Evolutionary conservation across 2,797 vertebrate species (phyloP), one percentile per base, ranked within the genome.

Genomic region (Ciconia nigra): DNA sequence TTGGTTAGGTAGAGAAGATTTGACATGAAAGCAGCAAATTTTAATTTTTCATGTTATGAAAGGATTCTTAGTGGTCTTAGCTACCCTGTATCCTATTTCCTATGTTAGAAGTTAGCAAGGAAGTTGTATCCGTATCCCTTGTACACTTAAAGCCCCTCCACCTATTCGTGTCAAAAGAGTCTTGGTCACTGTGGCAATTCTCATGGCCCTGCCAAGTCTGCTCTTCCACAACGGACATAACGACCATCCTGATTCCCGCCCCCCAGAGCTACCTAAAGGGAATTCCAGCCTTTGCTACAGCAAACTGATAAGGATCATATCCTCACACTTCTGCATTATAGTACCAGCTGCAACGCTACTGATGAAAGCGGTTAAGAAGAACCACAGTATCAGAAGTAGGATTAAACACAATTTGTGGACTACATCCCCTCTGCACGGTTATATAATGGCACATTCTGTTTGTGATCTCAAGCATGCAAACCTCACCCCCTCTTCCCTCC

Each of bases 381-480:
- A 71, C 21, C 35, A 82, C 31, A 46, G 55, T 55, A 67, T 59
- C 63, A 90, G 49, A 79, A 83, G 17, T 1, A 42, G 41, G 71
- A 92, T 87, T 85, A 92, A 95, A 74, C 42, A 57, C 18, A 66
- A 63, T 67, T 73, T 85, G 63, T 19, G 15, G 62, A 82, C 39
- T 47, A 46, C 20, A 72, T n/a, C 80, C 66, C 67, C 46, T 65
- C 67, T 33, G 78, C 31, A 24, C 7, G 4, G 55, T 96, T 95
- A 93, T 15, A 29, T 77, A 97, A 90, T 2, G 42, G 63, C 49
- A 59, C 19, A 61, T 95, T 95, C 74, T 87, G 57, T 78, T 47
- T 93, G 90, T 74, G 84, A 93, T 54, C 33, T 83, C 78, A 4
- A 92, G 88, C 90, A 33, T 63, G 83, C 52, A 96, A 84, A 87